Conservation (phyloP, 2,113 vertebrate genomes). For the Stercorarius parasiticus region DNA sequence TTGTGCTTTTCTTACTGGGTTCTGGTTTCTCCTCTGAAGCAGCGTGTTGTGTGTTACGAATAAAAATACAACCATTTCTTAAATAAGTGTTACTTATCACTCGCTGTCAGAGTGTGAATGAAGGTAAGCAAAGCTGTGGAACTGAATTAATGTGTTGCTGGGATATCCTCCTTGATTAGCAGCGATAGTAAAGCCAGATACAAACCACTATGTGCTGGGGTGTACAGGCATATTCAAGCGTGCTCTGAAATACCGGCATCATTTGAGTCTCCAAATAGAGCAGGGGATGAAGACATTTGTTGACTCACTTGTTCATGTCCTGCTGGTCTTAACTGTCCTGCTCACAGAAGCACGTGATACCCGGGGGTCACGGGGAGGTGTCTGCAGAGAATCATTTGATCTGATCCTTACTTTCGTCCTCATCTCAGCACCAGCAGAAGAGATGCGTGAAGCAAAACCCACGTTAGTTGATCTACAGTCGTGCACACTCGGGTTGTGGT, state of each 20-base stretch:
- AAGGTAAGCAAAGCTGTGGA: neutral
- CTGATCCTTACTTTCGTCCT: neutral
- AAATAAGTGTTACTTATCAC: neutral
- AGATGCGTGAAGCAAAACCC: neutral
- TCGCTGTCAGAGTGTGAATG: neutral
- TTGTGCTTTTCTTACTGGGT: neutral
- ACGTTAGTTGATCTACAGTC: rapidly evolving
- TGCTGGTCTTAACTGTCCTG: neutral
- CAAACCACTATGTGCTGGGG: neutral
- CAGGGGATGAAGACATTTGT: neutral
- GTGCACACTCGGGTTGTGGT: neutral
- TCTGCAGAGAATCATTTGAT: neutral
- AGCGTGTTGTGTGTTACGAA: neutral
- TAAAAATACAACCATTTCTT: neutral
- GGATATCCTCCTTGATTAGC: neutral
- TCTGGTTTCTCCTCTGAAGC: neutral
- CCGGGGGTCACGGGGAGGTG: neutral
- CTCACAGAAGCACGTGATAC: neutral
- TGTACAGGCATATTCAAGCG: neutral
- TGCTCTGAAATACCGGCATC: neutral
- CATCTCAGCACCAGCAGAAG: neutral
- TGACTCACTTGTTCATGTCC: neutral
- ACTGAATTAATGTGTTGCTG: neutral
- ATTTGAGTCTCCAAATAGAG: neutral
- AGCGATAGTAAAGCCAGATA: neutral